Base-by-base conservation (phyloP, 1,140 invertebrate genomes). In the Cephus cinctus region DNA sequence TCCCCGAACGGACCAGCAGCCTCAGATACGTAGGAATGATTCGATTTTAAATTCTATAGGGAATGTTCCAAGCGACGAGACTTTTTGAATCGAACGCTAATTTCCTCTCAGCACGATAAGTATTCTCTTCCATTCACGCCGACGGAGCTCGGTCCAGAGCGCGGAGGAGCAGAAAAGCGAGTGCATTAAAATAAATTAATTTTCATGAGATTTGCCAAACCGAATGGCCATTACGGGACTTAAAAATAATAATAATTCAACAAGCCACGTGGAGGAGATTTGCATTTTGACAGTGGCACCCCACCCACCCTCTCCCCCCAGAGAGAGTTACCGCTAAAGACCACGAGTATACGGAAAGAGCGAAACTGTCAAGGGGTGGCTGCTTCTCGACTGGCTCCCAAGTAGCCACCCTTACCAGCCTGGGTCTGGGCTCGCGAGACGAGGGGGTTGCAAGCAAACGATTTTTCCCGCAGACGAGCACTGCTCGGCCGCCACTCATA, bases 211-310 rank as follows among this genome's bases (percentile, higher is more conserved):
- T 67, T 69, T 69, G 56, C 57, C 57, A 43, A 59, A 57, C 61
- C 61, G 57, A 67, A 66, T 64, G 61, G 63, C 61, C 63, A 65
- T 67, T 67, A 69, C 57, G 65, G 63, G 62, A 56, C 57, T 69
- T 69, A 66, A 69, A 67, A n/a, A n/a, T n/a, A n/a, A 69, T 67
- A 69, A 69, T 69, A 69, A 69, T 69, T 69, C 65, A 69, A 67
- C 67, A 65, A 66, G 65, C 62, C 61, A 63, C 63, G 61, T 60
- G 55, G 55, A 46, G 50, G 43, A 42, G 55, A 69, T 69, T 69
- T 69, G 59, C 66, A 67, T 69, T 64, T 64, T 57, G 59, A 65
- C 50, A 47, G 50, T 50, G 47, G 21, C 15, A 43, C 6, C 25
- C 16, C 14, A 5, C 41, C 25, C 41, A 12, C 31, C 30, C 43